A percentile compares a stretch with the other conserved stretches of the same genome.
Conservation (phyloP, 2,888 invertebrate genomes). For the Tridacna gigas region DNA sequence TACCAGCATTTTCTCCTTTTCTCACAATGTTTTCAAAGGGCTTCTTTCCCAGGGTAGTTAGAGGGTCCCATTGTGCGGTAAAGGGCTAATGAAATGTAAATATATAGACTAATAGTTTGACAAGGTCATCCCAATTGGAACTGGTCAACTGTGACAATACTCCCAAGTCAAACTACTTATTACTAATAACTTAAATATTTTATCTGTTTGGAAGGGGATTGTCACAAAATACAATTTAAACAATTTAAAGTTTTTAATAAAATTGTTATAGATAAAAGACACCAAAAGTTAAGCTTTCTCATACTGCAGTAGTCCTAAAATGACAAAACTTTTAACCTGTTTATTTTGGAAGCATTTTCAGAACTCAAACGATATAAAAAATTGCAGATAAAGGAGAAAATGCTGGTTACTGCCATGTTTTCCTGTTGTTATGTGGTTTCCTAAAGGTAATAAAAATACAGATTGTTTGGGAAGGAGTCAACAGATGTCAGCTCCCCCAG, state of each 20-base stretch:
- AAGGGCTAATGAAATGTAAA: conserved; percentile 12
- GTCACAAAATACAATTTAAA: not conserved
- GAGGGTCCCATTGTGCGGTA: no score
- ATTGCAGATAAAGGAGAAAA: not conserved
- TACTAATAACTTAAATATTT: conserved; percentile 13
- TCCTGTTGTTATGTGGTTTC: no score
- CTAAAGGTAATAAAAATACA: no score
- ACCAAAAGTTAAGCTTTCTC: not conserved
- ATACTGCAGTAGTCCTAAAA: not conserved
- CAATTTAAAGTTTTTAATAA: not conserved
- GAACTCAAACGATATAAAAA: not conserved
- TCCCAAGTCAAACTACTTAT: conserved; percentile 1
- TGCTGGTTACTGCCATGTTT: not conserved
- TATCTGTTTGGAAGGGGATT: not conserved
- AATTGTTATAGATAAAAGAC: not conserved
- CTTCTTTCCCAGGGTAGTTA: not conserved
- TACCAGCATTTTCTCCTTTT: not conserved
- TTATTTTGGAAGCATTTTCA: not conserved
- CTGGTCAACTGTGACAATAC: conserved; percentile 10
- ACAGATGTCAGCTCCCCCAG: no score
- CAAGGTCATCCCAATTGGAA: conserved; percentile 1
- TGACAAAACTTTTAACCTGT: not conserved
- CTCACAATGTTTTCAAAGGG: not conserved
- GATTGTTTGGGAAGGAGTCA: no score
- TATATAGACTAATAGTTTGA: conserved; percentile 8